Base-by-base conservation (phyloP, 2,888 invertebrate genomes). In the Rhagonycha lutea region DNA sequence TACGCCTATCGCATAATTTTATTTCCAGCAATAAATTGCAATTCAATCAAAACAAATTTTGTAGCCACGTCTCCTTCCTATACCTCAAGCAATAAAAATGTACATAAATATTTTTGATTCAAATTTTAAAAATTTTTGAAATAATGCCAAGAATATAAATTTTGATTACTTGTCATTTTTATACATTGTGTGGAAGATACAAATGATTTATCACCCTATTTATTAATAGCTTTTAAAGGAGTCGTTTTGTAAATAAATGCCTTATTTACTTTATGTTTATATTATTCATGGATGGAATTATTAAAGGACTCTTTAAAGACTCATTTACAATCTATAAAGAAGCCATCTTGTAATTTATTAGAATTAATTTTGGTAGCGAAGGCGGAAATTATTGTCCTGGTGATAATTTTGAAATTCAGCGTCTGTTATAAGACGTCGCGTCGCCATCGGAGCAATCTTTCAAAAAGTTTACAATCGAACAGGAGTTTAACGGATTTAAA, bases 1-100 rank as follows among this genome's bases (percentile, higher is more conserved):
- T 67, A 65, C 69, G 61, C 23, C 18, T 29, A 62, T 61, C n/a
- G n/a, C 47, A 47, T 47, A 67, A 68, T 71, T 71, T 63, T 63
- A 12, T 18, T 26, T 14, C 32, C 24, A 29, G 14, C 63, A 63
- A 63, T 63, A 23, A 63, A 23, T 63, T 47, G 47, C 47, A 47
- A n/a, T 47, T n/a, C n/a, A 63, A 63, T 63, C 24, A 63, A 63
- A 63, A 63, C 24, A 24, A 63, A 63, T 24, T 24, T 14, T 24
- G 63, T 63, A 18, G 63, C 63, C 14, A 63, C 63, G 14, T 24
- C 12, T 63, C n/a, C 23, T 18, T 18, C 23, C 14, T 18, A n/a
- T 63, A 63, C 24, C n/a, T 7, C 0, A 2, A 8, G 47, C n/a
- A 47, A 47, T 47, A 47, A 47, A 47, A 47, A n/a, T 47, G 12